phyloP scores from a whole-genome alignment of 2,113 vertebrate genomes.

The Emydocephalus ijimae region DNA sequence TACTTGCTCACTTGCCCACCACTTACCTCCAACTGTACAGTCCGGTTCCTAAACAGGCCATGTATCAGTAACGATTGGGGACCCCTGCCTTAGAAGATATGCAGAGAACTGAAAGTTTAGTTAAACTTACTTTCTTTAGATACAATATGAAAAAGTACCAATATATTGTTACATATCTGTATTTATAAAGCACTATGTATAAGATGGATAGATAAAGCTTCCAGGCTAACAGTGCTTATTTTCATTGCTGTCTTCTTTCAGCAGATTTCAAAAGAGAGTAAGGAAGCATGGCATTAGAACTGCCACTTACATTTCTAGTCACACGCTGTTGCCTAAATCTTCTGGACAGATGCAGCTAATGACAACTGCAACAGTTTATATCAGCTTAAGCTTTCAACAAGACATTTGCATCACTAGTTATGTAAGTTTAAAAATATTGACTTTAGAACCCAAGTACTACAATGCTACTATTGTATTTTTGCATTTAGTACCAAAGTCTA shows the following conservation, averaged over 20 bases:
- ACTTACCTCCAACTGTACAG: background rate
- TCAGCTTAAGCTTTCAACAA: background rate
- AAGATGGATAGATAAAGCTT: background rate
- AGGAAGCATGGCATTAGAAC: background rate
- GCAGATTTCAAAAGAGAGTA: background rate
- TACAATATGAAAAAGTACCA: background rate
- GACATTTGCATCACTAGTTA: background rate
- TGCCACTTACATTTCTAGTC: background rate
- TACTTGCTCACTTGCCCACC: background rate
- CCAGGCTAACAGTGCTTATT: background rate
- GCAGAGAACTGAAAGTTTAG: background rate
- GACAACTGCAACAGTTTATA: background rate
- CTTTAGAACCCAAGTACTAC: background rate
- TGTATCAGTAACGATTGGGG: background rate
- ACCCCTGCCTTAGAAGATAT: background rate
- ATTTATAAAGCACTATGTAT: background rate
- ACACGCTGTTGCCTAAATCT: background rate
- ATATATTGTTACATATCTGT: background rate
- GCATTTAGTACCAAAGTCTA: background rate
- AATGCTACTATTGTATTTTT: background rate
- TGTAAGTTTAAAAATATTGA: background rate
- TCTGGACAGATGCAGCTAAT: background rate
- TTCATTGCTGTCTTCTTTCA: background rate
- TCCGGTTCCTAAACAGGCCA: background rate
- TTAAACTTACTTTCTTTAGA: background rate